These are phyloP conservation scores for Boulengeromyrus knoepffleri DNA, from an alignment of 2,113 vertebrate genomes.

Conservation along the genomic window DNA sequence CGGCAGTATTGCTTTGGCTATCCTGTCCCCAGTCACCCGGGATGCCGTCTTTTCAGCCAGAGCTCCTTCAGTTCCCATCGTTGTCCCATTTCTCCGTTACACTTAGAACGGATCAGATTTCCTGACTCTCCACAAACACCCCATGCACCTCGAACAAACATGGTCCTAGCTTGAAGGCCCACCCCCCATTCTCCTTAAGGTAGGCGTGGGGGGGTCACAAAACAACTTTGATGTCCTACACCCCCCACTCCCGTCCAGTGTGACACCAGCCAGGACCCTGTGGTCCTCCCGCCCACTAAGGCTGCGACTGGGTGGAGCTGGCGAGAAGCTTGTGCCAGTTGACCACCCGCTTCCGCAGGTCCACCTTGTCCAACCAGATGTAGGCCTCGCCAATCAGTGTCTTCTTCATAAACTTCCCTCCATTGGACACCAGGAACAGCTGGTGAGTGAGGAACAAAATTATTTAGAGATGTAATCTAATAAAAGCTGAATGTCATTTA, in stretches of 20 bases:
- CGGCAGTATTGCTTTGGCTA: slow-evolving; percentile 31
- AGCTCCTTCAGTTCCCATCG: background rate
- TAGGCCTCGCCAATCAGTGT: slow-evolving; percentile 96
- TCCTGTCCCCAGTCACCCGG: slow-evolving; percentile 29
- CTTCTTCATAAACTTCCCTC: slow-evolving; percentile 99
- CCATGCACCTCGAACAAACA: background rate
- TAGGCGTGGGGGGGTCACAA: background rate
- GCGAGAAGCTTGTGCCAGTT: slow-evolving; percentile 97
- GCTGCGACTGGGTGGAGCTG: slow-evolving; percentile 78
- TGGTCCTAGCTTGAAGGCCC: background rate
- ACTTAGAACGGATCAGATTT: background rate
- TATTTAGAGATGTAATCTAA: background rate
- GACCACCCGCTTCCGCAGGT: slow-evolving; percentile 95
- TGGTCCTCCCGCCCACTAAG: slow-evolving; percentile 39
- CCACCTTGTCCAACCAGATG: slow-evolving; percentile 98
- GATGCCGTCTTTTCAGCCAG: slow-evolving; percentile 1
- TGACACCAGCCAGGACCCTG: background rate
- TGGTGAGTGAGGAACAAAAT: slow-evolving; percentile 36
- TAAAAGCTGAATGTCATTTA: background rate
- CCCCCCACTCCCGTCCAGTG: background rate
- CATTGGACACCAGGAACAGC: slow-evolving; percentile 94
- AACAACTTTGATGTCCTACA: background rate
- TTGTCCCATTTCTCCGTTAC: slow-evolving; percentile 22
- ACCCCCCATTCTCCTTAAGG: background rate
- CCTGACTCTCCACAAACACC: background rate